Base-by-base conservation (phyloP, 2,888 invertebrate genomes). In the Lasiommata megera region DNA sequence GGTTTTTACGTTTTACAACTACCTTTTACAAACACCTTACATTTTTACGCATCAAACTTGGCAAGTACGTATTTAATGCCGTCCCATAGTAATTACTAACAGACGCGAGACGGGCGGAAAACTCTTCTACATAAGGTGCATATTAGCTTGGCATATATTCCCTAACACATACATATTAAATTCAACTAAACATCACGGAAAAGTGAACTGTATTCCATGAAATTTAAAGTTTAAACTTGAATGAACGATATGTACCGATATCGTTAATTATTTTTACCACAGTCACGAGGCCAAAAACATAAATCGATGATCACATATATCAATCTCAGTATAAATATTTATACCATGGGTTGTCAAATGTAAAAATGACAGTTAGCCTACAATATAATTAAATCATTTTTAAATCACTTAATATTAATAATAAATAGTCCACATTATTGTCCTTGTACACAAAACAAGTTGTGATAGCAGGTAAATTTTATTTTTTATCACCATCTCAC, bases 281-380 rank as follows among this genome's bases (percentile, higher is more conserved):
- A 28, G 38, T 51, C 51, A 51, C 50, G 38, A 40, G 51, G n/a
- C n/a, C 34, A 9, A 9, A 37, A 38, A 29, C 18, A 50, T 11
- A 38, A 40, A 40, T 38, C 11, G n/a, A 29, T 38, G 50, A 50
- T 37, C 38, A 37, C 37, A 50, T 37, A 38, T 50, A 50, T 50
- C 38, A 5, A 23, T 23, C 23, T 23, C 2, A 23, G 23, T 23
- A 23, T 23, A 23, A 23, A 23, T 5, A 23, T 23, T 23, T 2
- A 5, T 5, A 23, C 23, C n/a, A 23, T 2, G 23, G 5, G 2
- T 2, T 23, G 23, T 23, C 23, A n/a, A n/a, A n/a, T n/a, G 23
- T 23, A 23, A 23, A 23, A 17, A 9, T 41, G 8, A n/a, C n/a
- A n/a, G n/a, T n/a, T n/a, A n/a, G n/a, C n/a, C n/a, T n/a, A n/a